Conservation (phyloP, 2,797 vertebrate species). For the Hylomyscus alleni region DNA sequence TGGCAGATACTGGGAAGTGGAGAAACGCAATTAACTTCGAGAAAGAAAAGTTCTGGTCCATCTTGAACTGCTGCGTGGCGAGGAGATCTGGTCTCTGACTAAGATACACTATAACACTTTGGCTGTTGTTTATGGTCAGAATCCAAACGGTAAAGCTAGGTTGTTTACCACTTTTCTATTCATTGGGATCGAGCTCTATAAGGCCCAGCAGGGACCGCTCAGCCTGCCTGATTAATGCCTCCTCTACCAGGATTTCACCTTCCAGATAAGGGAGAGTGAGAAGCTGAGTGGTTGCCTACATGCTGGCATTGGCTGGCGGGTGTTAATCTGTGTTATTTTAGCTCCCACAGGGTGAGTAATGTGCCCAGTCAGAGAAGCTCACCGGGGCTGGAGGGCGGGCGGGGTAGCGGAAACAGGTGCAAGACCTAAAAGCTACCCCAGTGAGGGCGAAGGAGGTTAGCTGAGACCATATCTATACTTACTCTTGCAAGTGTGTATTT, state of each 20-base stretch:
- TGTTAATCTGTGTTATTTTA: constrained; percentile 71
- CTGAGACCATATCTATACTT: constrained; percentile 68
- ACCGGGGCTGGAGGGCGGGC: background rate
- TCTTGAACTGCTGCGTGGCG: background rate
- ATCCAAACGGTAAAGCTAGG: background rate
- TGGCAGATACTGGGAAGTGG: background rate
- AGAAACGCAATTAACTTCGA: background rate
- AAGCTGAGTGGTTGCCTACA: constrained; percentile 58
- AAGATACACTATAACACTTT: background rate
- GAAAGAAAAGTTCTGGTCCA: background rate
- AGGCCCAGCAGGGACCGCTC: background rate
- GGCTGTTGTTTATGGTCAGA: background rate
- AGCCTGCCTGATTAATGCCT: constrained; percentile 20
- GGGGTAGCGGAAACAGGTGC: constrained; percentile 67
- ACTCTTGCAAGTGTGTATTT: constrained; percentile 25
- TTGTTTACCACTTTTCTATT: background rate
- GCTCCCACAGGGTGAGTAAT: constrained; percentile 69
- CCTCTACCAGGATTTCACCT: constrained; percentile 24
- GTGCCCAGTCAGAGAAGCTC: background rate
- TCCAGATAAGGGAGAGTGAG: constrained; percentile 34
- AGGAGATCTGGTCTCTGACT: background rate
- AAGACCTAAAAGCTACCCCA: constrained; percentile 49
- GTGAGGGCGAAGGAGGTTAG: constrained; percentile 7
- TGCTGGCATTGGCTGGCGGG: background rate
- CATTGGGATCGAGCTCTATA: constrained; percentile 29